phyloP scores from a whole-genome alignment of 2,888 invertebrate genomes.

The Amblyjoppa fuscipennis region DNA sequence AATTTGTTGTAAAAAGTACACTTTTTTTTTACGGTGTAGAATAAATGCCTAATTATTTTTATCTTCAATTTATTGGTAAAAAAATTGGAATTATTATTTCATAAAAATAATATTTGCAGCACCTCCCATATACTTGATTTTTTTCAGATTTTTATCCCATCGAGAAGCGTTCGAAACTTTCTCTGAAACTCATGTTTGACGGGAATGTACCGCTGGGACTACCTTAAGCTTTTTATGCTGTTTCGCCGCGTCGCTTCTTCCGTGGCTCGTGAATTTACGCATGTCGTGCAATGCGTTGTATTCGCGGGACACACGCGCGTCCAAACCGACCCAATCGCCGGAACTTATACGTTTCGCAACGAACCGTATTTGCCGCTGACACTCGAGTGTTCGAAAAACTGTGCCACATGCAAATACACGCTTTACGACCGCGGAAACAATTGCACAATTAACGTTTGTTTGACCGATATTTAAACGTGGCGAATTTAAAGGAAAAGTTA shows the following conservation, averaged over 20 bases:
- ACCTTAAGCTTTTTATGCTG: slow-evolving; percentile 6
- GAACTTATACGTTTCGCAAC: slow-evolving; percentile 20
- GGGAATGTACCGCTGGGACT: no score
- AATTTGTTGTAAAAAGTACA: no score
- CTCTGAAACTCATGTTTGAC: no score
- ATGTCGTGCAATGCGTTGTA: slow-evolving; percentile 12
- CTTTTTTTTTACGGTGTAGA: no score
- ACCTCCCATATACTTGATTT: no score
- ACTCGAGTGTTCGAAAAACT: slow-evolving; percentile 1
- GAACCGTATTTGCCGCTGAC: not conserved
- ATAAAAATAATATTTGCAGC: no score
- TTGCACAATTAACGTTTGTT: slow-evolving; percentile 11
- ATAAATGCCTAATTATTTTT: no score
- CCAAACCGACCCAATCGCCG: not conserved
- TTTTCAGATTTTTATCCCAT: no score
- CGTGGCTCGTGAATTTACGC: slow-evolving; percentile 24
- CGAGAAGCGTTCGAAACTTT: no score
- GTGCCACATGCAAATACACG: not conserved
- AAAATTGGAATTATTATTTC: no score
- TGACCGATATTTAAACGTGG: not conserved
- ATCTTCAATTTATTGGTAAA: no score
- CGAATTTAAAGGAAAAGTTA: not conserved
- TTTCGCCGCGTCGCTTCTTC: slow-evolving; percentile 30
- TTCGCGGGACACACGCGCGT: not conserved
- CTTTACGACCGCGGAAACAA: slow-evolving; percentile 6